These are phyloP conservation scores for Bos javanicus DNA, from an alignment of 2,113 vertebrate species.

Conservation along the genomic window DNA sequence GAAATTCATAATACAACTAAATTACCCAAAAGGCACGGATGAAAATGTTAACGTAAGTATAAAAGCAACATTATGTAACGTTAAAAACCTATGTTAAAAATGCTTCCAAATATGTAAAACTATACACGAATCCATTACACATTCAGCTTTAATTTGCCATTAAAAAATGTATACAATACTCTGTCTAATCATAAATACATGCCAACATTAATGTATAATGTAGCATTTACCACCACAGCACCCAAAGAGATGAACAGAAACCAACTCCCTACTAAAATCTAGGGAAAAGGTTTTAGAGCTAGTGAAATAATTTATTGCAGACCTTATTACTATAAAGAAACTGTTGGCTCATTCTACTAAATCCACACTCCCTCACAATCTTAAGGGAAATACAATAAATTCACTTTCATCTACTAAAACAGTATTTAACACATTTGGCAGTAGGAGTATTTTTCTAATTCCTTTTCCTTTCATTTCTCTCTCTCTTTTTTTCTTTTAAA, in stretches of 20 bases:
- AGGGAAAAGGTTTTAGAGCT: conserved; percentile 66
- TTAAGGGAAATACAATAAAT: conserved; percentile 64
- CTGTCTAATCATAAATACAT: conserved; percentile 53
- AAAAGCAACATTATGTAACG: conserved; percentile 71
- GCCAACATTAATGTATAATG: conserved; percentile 75
- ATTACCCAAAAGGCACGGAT: conserved; percentile 85
- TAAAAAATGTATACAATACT: conserved; percentile 50
- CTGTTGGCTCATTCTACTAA: conserved; percentile 53
- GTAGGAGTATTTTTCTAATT: conserved; percentile 46
- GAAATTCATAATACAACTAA: conserved; percentile 77
- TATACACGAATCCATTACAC: conserved; percentile 65
- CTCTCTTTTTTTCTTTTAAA: neutral
- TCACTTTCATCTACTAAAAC: conserved; percentile 55
- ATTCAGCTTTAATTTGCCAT: conserved; percentile 60
- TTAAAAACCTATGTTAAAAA: conserved; percentile 69
- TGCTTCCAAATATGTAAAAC: conserved; percentile 74
- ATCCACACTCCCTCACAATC: conserved; percentile 65
- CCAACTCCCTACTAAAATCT: conserved; percentile 69
- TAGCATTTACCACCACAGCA: conserved; percentile 70
- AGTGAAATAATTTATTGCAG: conserved; percentile 73
- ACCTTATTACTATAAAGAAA: conserved; percentile 69
- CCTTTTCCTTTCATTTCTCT: neutral
- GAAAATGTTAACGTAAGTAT: conserved; percentile 76
- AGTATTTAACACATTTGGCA: conserved; percentile 66
- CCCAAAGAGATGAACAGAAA: conserved; percentile 70